Evolutionary conservation across 1,140 invertebrate genomes (phyloP), one percentile per base, ranked within the genome.

Genomic region (Cydia pomonella): DNA sequence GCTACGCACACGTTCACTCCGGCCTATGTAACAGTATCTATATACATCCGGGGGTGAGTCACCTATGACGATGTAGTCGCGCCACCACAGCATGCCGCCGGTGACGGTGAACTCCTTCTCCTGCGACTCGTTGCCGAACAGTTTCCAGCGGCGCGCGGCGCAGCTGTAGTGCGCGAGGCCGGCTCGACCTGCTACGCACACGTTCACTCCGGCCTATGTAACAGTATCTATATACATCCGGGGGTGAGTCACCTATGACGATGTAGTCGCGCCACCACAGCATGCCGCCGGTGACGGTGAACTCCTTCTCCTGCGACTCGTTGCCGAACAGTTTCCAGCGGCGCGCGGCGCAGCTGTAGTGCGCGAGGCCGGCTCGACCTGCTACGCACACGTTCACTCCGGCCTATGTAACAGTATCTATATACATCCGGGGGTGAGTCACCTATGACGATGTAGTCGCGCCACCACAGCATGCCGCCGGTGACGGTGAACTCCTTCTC

Each of bases 101-200:
- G 97, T 98, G 1, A 99, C 98, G 50, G 99, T 96, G 93, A 99
- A 98, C 93, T 99, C 98, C 86, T 97, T 96, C 93, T 99, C 99
- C 94, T 99, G 97, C 74, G 97, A 98, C 95, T 99, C 99, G 93
- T 99, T 99, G 33, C 99, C 98, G 94, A 99, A 99, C 10, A 99
- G 93, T 92, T 99, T 99, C 99, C 99, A 99, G 84, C 98, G 97
- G 62, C 97, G 94, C 27, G 95, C 96, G 21, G 95, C 93, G 83
- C 99, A 94, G 27, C 97, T 98, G 93, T 99, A 99, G 93, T 99
- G 97, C 71, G 98, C 98, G 75, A 99, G 94, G 0, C 99, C 99
- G 64, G 97, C 97, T 74, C 97, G 95, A 6, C 99, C 99, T 69
- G 99, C 98, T 66, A 99, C 97, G 47, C 97, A 98, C 47, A 99